Evolutionary conservation across 2,797 vertebrate genomes (phyloP), one percentile per base, ranked within the genome.

Genomic region (Brotula barbata): DNA sequence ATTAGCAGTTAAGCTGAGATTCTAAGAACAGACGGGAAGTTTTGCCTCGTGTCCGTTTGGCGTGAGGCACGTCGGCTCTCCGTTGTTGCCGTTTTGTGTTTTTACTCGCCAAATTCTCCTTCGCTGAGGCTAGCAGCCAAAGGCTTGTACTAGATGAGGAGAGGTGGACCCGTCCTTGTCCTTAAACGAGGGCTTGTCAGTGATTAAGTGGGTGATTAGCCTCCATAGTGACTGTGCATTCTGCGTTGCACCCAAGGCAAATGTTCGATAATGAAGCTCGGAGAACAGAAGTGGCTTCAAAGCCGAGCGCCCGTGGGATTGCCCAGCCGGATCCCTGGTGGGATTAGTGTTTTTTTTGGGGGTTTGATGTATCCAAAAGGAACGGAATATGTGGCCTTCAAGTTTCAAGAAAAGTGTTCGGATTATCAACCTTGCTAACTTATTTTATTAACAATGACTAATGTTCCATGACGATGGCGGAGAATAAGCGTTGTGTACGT

Each of bases 61-160:
- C 59, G 53, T 64, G 20, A 39, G 50, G 28, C 61, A 64, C 40
- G 52, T 65, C 58, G 64, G 44, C 23, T 74, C 57, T 43, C 25
- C 57, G n/a, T n/a, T n/a, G n/a, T n/a, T n/a, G n/a, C n/a, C n/a
- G n/a, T 59, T 34, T 72, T 31, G 37, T 57, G 25, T 71, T 66
- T 52, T 57, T 49, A 82, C 71, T 81, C 71, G 78, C 73, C 71
- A 80, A 54, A 78, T 73, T 75, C 19, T 77, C 43, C 31, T 19
- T 65, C 45, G 58, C 20, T 54, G 52, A 76, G 75, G 77, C 79
- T 78, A 42, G 56, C 63, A 67, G 85, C 85, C 85, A 85, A 84
- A 84, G 60, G 76, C 76, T 74, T 66, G 74, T 57, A 58, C 77
- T 69, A 68, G 56, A 75, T 77, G 52, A 65, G 62, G 37, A 36